phyloP scores from a whole-genome alignment of 1,140 invertebrate genomes.

The Scylla paramamosain region DNA sequence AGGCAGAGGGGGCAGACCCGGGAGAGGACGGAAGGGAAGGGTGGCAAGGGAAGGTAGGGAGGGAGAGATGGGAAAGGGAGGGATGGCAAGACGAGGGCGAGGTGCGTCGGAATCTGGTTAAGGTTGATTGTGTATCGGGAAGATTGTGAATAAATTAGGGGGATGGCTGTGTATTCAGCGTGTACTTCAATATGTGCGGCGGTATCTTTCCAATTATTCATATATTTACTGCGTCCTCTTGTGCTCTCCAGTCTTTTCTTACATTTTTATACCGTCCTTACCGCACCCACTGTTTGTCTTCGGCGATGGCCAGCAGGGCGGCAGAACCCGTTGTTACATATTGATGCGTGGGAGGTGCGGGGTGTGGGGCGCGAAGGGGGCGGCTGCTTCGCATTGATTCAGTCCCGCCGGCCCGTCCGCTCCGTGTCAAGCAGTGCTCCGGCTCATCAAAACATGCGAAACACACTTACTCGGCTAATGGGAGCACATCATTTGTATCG shows the following conservation, averaged over 20 bases:
- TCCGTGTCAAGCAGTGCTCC: too few species aligned
- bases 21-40: neutral
- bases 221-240: neutral
- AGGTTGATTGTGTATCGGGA: neutral
- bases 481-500: too few species aligned
- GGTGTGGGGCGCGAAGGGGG: neutral
- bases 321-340: constrained; percentile 21
- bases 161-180: neutral
- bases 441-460: too few species aligned
- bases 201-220: neutral
- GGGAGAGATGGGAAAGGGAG: neutral
- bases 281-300: neutral
- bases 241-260: neutral
- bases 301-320: neutral
- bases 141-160: neutral
- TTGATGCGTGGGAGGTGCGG: constrained; percentile 8
- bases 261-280: neutral
- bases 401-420: too few species aligned
- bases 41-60: neutral
- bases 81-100: neutral
- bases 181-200: neutral
- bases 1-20: neutral
- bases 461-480: too few species aligned
- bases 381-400: constrained; percentile 1
- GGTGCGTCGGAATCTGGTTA: neutral